Percentiles rank a stretch among this genome's conserved stretches.
Evolutionary conservation across 2,797 vertebrate genomes (phyloP).

Genomic region (Podargus strigoides): DNA sequence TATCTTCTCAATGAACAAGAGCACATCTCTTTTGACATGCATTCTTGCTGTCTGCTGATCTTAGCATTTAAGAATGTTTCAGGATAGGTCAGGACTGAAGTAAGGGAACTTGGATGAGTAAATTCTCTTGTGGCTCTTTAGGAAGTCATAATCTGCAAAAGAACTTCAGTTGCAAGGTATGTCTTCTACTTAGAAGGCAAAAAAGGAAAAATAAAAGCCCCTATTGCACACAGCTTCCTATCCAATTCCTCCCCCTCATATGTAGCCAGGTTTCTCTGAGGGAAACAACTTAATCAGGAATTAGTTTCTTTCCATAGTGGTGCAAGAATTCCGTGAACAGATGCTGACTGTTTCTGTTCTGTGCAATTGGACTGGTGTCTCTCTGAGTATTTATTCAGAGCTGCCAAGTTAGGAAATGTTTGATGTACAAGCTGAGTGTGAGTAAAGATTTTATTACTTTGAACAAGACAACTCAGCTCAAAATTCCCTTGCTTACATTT

Average conservation of each 20-base stretch:
- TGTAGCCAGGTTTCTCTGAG: not conserved
- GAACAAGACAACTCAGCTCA: not conserved
- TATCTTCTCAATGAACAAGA: not conserved
- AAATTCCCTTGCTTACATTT: conserved; percentile 37
- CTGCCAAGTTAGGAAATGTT: conserved; percentile 42
- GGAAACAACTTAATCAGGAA: not conserved
- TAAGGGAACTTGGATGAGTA: not conserved
- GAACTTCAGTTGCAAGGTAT: not conserved
- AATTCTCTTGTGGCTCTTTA: conserved; percentile 16
- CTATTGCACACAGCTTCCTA: not conserved
- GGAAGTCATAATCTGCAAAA: conserved; percentile 7
- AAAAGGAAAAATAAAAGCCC: not conserved
- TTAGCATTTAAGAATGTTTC: not conserved
- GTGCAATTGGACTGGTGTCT: not conserved
- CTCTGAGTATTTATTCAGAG: not conserved
- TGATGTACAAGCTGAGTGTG: conserved; percentile 8
- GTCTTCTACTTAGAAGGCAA: not conserved
- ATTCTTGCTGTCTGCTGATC: not conserved
- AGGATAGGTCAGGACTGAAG: not conserved
- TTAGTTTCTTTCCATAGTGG: not conserved
- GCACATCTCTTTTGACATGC: not conserved
- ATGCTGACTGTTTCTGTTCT: not conserved
- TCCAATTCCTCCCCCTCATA: not conserved
- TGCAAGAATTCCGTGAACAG: not conserved
- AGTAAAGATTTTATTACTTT: conserved; percentile 42